A percentile compares a stretch with the other conserved stretches of the same genome.
phyloP scores from a whole-genome alignment of 1,140 invertebrate genomes.

The Tetranychus cinnabarinus region DNA sequence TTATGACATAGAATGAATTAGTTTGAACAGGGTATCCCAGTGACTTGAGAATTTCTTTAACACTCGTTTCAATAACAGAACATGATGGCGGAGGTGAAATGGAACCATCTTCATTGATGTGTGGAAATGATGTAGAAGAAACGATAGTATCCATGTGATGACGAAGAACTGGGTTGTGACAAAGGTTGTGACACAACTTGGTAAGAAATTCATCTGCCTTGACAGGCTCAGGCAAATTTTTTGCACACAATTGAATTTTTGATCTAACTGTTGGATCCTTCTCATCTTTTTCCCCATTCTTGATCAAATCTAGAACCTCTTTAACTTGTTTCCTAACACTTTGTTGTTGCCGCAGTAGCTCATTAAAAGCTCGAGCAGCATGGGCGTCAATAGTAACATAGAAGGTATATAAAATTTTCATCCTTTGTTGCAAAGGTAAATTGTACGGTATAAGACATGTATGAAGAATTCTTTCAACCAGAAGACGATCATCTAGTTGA shows the following conservation, averaged over 20 bases:
- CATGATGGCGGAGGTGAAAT: constrained; percentile 34
- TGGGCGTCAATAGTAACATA: constrained; percentile 80
- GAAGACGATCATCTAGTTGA: constrained; percentile 42
- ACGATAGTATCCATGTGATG: constrained; percentile 13
- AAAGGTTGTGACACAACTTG: constrained; percentile 66
- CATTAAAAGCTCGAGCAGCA: constrained; percentile 41
- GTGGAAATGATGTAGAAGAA: constrained; percentile 10
- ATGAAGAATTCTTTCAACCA: constrained; percentile 83
- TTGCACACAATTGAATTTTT: constrained; percentile 13
- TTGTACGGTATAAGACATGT: constrained; percentile 86
- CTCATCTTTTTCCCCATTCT: constrained; percentile 16
- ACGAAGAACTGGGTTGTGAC: constrained; percentile 36
- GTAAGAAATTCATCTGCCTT: constrained; percentile 76
- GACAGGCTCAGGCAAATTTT: constrained; percentile 56
- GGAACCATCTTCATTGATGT: constrained; percentile 28
- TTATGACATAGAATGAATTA: constrained; percentile 79
- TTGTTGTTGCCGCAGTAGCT: constrained; percentile 75
- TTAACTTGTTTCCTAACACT: constrained; percentile 54
- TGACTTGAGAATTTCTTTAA: constrained; percentile 61
- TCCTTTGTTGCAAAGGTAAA: constrained; percentile 46
- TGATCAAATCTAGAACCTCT: constrained; percentile 59
- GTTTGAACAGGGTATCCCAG: constrained; percentile 77
- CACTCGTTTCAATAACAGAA: constrained; percentile 8
- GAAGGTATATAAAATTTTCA: constrained; percentile 81
- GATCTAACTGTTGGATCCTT: constrained; percentile 8